Base-by-base conservation (phyloP, 2,113 vertebrate species). In the Sturnus vulgaris region DNA sequence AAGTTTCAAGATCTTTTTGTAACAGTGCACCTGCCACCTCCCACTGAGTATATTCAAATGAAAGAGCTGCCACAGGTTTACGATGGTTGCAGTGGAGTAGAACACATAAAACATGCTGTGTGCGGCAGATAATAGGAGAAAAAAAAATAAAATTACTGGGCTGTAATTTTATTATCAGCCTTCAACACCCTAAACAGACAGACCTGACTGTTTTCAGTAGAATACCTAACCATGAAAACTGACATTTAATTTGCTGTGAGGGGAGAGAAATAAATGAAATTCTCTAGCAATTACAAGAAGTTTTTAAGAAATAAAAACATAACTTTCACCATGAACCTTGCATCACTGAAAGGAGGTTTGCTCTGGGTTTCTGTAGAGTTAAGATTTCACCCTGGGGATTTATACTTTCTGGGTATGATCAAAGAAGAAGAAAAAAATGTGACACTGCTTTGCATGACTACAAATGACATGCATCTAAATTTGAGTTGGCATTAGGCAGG, bases 321-420 rank as follows among this genome's bases (percentile, higher is more conserved):
- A 68, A 49, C 44, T 93, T 94, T 64, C 20, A 25, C 44, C 47
- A 33, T 52, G 80, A 94, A 59, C 33, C 9, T 39, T 88, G 33
- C 21, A 31, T 30, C 83, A 68, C 47, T 23, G 31, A 93, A 84
- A 49, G 37, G 31, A 78, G n/a, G 70, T 88, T 77, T 92, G 60
- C 40, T 73, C 56, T 35, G 42, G 56, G 72, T 95, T 93, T 93
- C 82, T 59, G 40, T 31, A 35, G 61, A 87, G 50, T 88, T 94
- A 83, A 88, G 79, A 42, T 92, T 96, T 95, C 88, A 88, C 85
- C 79, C 88, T 56, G 47, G 72, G 93, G 90, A 90, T 94, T 95
- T 94, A 82, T 59, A 40, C 27, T 92, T 88, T 83, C 79, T 93
- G 49, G 64, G 22, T 63, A 59, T 10, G 88, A 96, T 96, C 90